Percentiles rank a stretch among this genome's conserved stretches.
These are phyloP conservation scores for Botia almorhae DNA, from an alignment of 2,797 vertebrate species.

Conservation along the genomic window DNA sequence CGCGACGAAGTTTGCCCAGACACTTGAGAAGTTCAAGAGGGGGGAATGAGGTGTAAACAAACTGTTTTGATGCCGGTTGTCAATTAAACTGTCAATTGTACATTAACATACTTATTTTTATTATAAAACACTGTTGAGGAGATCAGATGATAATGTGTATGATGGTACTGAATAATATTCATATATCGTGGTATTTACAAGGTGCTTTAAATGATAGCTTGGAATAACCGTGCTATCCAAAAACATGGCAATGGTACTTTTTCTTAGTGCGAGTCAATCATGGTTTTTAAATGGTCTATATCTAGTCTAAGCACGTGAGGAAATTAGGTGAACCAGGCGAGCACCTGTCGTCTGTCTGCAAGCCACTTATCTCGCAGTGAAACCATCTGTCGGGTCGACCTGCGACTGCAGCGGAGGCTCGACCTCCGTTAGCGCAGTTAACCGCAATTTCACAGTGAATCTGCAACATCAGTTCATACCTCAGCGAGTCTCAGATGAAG, in stretches of 20 bases:
- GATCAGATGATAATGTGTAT: not conserved
- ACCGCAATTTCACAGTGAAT: constrained; percentile 4
- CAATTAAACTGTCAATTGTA: not conserved
- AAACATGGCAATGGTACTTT: not conserved
- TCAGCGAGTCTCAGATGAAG: constrained; percentile 85
- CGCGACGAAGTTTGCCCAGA: constrained; percentile 67
- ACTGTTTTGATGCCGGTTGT: not conserved
- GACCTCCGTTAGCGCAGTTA: not conserved
- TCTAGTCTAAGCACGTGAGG: not conserved
- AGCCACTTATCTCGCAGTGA: constrained; percentile 47
- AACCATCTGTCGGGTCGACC: constrained; percentile 47
- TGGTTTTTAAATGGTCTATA: not conserved
- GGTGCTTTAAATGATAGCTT: not conserved
- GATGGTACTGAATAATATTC: not conserved
- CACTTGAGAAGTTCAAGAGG: constrained; percentile 61
- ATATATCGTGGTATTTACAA: not conserved
- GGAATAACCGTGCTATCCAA: not conserved
- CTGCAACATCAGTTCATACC: constrained; percentile 69
- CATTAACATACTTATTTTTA: no score
- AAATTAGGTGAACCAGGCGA: constrained; percentile 35
- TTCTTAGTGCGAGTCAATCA: not conserved
- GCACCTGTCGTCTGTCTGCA: constrained; percentile 52
- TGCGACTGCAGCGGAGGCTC: not conserved
- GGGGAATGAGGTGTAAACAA: not conserved
- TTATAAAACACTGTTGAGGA: not conserved